phyloP scores from a whole-genome alignment of 2,888 invertebrate genomes.

The Tethea ocularis region DNA sequence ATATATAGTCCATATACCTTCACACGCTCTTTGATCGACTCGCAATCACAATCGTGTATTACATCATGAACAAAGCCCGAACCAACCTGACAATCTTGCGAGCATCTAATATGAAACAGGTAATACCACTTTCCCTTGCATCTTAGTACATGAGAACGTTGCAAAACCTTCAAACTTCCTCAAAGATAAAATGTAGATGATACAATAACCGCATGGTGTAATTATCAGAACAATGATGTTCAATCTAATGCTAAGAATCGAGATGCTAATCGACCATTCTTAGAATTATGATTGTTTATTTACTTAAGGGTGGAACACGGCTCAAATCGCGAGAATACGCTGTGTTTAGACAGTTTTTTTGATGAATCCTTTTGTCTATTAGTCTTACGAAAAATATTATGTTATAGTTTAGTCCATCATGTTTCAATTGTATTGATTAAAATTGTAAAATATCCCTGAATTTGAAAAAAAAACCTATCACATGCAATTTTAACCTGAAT shows the following conservation, averaged over 20 bases:
- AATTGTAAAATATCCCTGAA: too few relatives aligned
- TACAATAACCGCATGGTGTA: background rate
- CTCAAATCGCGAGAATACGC: too few relatives aligned
- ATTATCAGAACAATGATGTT: background rate
- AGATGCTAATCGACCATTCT: background rate
- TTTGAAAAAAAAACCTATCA: too few relatives aligned
- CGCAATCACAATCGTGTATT: background rate
- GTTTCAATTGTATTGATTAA: too few relatives aligned
- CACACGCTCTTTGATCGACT: background rate
- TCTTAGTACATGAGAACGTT: constrained; percentile 7
- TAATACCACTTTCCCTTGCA: constrained; percentile 10
- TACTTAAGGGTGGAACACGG: too few relatives aligned
- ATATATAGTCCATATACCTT: background rate
- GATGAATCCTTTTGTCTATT: too few relatives aligned
- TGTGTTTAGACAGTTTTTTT: too few relatives aligned
- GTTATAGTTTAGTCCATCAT: too few relatives aligned
- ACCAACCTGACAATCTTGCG: constrained; percentile 8
- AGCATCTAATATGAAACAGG: background rate
- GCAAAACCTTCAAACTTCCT: constrained; percentile 5
- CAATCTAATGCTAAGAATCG: background rate
- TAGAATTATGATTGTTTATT: background rate
- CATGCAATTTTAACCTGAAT: too few relatives aligned
- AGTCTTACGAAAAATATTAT: too few relatives aligned
- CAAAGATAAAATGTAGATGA: background rate
- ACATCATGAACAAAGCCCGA: background rate